These are phyloP conservation scores for Diplodus puntazzo DNA, from an alignment of 2,797 vertebrate species.

Conservation along the genomic window DNA sequence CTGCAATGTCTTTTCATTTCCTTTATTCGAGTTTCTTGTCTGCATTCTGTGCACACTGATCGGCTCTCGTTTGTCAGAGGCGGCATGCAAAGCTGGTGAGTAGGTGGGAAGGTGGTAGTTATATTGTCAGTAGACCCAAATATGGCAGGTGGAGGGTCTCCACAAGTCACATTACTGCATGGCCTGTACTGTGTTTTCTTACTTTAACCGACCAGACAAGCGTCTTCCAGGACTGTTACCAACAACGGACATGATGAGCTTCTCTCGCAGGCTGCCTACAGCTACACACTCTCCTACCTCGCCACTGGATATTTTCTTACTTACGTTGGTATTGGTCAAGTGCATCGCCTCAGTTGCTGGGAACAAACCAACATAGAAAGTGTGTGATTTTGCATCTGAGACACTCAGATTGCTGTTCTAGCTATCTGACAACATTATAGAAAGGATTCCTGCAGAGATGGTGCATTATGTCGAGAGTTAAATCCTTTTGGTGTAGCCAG, in stretches of 20 bases:
- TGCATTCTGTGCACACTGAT: constrained; percentile 19
- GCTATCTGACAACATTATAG: too few relatives aligned
- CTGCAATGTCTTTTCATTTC: background rate
- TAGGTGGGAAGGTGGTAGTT: constrained; percentile 43
- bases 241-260: constrained; percentile 4
- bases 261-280: background rate
- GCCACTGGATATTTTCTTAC: background rate
- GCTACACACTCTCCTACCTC: background rate
- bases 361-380: too few relatives aligned
- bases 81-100: constrained; percentile 39
- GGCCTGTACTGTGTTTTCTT: constrained; percentile 16
- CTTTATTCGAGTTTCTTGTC: constrained; percentile 7
- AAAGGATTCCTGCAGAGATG: too few relatives aligned
- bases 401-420: too few relatives aligned
- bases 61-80: constrained; percentile 12
- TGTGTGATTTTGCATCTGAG: too few relatives aligned
- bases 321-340: too few relatives aligned
- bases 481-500: too few relatives aligned
- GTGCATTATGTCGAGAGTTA: too few relatives aligned
- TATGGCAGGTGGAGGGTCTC: constrained; percentile 35
- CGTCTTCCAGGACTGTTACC: background rate
- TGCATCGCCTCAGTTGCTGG: too few relatives aligned
- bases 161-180: constrained; percentile 9
- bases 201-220: constrained; percentile 6
- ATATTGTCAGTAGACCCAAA: constrained; percentile 44